These are phyloP conservation scores for Triplophysa rosa DNA, from an alignment of 2,113 vertebrate genomes.

Conservation along the genomic window DNA sequence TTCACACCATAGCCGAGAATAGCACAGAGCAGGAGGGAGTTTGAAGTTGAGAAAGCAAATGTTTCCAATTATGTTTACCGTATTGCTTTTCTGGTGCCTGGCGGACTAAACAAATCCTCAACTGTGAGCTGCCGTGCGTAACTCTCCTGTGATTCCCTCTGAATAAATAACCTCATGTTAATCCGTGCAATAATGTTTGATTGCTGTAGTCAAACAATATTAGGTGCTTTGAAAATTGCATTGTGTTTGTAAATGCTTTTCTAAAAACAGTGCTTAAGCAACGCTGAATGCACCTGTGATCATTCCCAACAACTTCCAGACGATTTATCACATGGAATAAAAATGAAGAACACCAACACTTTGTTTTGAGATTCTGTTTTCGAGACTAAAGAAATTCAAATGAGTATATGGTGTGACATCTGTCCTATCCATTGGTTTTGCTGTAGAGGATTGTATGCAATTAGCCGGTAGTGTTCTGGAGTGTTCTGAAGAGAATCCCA, in stretches of 20 bases:
- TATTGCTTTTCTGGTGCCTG: conserved; percentile 56
- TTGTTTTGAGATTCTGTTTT: not conserved
- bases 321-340: not conserved
- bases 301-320: not conserved
- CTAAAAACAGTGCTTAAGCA: not conserved
- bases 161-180: conserved; percentile 17
- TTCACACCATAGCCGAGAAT: conserved; percentile 25
- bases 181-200: conserved; percentile 46
- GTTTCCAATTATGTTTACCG: conserved; percentile 58
- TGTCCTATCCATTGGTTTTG: conserved; percentile 64
- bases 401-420: conserved; percentile 60
- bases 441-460: conserved; percentile 60
- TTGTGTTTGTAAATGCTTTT: conserved; percentile 3
- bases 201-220: conserved; percentile 30
- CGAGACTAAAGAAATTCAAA: conserved; percentile 60
- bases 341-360: not conserved
- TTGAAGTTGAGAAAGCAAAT: conserved; percentile 53
- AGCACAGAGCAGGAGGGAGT: conserved; percentile 53
- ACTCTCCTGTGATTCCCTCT: not conserved
- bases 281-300: conserved; percentile 13
- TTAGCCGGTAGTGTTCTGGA: conserved; percentile 63
- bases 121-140: not conserved
- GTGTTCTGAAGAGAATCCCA: conserved; percentile 61
- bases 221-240: not conserved
- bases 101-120: conserved; percentile 63